These are phyloP conservation scores for Yponomeuta plumbellus DNA, from an alignment of 2,888 invertebrate species.

Conservation along the genomic window DNA sequence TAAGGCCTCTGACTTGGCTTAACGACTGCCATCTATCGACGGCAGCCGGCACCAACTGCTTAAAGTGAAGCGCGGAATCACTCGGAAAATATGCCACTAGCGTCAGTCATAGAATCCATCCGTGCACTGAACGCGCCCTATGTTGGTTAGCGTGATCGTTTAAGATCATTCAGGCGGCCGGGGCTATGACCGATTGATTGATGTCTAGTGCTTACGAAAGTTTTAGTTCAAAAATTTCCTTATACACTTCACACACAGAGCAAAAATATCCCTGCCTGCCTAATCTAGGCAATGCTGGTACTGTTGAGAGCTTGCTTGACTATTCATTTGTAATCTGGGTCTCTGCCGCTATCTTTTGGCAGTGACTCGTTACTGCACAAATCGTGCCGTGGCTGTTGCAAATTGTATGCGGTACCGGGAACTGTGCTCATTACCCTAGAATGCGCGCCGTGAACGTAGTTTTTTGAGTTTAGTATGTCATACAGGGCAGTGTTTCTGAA, in stretches of 20 bases:
- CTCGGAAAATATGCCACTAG: no score
- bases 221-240: not conserved
- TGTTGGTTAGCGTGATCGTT: no score
- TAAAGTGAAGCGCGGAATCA: no score
- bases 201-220: no score
- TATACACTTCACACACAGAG: not conserved
- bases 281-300: constrained; percentile 21
- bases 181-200: no score
- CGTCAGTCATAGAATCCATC: no score
- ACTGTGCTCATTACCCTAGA: constrained; percentile 48
- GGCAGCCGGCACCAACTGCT: no score
- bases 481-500: not conserved
- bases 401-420: constrained; percentile 51
- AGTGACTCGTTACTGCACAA: constrained; percentile 37
- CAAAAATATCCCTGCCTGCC: not conserved
- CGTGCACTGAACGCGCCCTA: no score
- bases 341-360: constrained; percentile 62
- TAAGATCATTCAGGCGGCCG: no score
- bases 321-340: constrained; percentile 62
- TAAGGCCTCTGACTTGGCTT: no score
- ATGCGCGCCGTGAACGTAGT: not conserved
- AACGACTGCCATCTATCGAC: no score
- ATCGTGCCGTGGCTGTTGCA: constrained; percentile 43
- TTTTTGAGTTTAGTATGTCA: no score
- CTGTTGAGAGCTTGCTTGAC: constrained; percentile 56